A percentile compares a stretch with the other conserved stretches of the same genome.
Conservation (phyloP, 2,888 invertebrate species). For the Polymixis lichenea region DNA sequence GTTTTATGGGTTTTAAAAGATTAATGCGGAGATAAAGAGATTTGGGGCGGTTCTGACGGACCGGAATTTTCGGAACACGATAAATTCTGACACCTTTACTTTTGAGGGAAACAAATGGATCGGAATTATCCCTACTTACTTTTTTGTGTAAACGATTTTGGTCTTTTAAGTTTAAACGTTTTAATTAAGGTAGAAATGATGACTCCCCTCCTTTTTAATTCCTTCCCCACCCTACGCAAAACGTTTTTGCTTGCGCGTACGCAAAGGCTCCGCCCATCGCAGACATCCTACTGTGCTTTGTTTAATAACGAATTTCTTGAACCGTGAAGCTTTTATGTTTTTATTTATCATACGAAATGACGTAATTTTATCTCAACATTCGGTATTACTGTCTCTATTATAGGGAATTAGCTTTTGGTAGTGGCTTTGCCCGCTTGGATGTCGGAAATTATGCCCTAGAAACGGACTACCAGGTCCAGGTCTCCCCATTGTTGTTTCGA, state of each 20-base stretch:
- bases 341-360: constrained; percentile 52
- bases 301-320: constrained; percentile 76
- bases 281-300: constrained; percentile 82
- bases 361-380: constrained; percentile 51
- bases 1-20: constrained; percentile 88
- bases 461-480: too few relatives aligned
- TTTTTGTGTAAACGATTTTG: constrained; percentile 51
- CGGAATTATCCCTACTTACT: constrained; percentile 50
- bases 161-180: constrained; percentile 59
- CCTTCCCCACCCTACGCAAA: constrained; percentile 67
- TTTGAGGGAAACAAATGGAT: constrained; percentile 64
- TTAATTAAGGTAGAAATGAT: constrained; percentile 66
- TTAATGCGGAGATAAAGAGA: constrained; percentile 87
- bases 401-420: neutral
- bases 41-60: constrained; percentile 82
- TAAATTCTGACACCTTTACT: constrained; percentile 85
- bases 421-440: too few relatives aligned
- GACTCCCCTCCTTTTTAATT: constrained; percentile 64
- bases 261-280: constrained; percentile 81
- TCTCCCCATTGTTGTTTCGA: too few relatives aligned
- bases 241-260: constrained; percentile 73
- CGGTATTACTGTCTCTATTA: constrained; percentile 18
- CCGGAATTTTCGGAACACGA: constrained; percentile 81
- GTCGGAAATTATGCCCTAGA: too few relatives aligned
- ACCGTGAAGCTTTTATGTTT: constrained; percentile 73